Percentiles rank a stretch among this genome's conserved stretches.
Conservation (phyloP, 2,888 invertebrate species). For the Microdon myrmicae region DNA sequence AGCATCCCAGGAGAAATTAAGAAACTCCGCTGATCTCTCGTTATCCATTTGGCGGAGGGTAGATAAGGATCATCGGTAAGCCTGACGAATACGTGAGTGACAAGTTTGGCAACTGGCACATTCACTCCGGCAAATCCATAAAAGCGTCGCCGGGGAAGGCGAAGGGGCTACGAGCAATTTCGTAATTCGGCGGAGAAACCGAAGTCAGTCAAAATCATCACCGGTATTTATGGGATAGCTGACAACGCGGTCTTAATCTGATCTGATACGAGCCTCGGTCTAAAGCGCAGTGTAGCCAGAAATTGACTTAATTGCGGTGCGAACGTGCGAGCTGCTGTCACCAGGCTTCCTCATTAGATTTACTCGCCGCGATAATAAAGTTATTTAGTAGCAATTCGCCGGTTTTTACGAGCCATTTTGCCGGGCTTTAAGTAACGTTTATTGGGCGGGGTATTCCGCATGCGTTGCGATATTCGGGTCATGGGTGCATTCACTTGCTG, state of each 20-base stretch:
- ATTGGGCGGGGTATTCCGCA: constrained; percentile 33
- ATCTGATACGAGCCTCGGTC: constrained; percentile 44
- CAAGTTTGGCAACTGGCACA: constrained; percentile 34
- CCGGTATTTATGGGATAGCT: constrained; percentile 48
- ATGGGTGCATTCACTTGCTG: constrained; percentile 23
- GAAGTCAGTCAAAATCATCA: constrained; percentile 41
- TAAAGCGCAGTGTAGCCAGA: constrained; percentile 44
- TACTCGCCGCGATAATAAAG: constrained; percentile 34
- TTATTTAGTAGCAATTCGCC: constrained; percentile 47
- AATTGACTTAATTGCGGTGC: constrained; percentile 44
- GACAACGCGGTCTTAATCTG: constrained; percentile 44
- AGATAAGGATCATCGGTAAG: constrained; percentile 40
- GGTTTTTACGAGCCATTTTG: constrained; percentile 50
- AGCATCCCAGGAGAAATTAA: constrained; percentile 8
- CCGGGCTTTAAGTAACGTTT: constrained; percentile 44
- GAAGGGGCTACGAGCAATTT: constrained; percentile 32
- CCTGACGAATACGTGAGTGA: constrained; percentile 39
- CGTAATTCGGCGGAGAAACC: constrained; percentile 50
- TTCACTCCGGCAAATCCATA: constrained; percentile 22
- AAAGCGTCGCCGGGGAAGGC: constrained; percentile 39
- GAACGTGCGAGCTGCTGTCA: constrained; percentile 43
- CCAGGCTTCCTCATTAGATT: constrained; percentile 50
- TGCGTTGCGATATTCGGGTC: constrained; percentile 9
- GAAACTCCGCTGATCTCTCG: constrained; percentile 24
- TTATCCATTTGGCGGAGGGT: constrained; percentile 15